phyloP scores from a whole-genome alignment of 1,140 invertebrate species.

The Heliconius melpomene region DNA sequence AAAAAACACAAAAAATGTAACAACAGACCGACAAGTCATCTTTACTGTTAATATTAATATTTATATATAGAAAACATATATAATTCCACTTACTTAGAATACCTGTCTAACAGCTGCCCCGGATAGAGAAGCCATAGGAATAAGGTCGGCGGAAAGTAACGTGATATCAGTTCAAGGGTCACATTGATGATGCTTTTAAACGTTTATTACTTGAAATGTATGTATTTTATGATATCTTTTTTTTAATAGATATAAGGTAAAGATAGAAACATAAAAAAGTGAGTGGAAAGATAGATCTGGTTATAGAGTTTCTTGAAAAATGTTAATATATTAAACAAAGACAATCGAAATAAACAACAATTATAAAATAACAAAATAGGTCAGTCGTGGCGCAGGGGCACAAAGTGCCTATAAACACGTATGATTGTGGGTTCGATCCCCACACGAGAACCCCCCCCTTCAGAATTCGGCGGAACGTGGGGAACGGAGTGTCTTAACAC shows the following conservation, averaged over 20 bases:
- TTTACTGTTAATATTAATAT: not conserved
- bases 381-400: too few species aligned
- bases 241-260: not conserved
- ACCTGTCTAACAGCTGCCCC: not conserved
- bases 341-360: too few species aligned
- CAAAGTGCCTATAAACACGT: too few species aligned
- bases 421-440: too few species aligned
- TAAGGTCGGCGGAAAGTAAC: constrained; percentile 16
- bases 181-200: not conserved
- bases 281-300: too few species aligned
- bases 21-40: not conserved
- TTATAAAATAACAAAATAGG: too few species aligned
- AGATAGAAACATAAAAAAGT: too few species aligned
- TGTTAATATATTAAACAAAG: too few species aligned
- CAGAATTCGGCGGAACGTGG: too few species aligned
- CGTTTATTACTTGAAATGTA: not conserved
- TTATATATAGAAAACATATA: not conserved
- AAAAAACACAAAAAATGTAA: not conserved
- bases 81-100: constrained; percentile 6
- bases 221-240: not conserved
- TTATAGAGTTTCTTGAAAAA: too few species aligned
- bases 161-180: constrained; percentile 15
- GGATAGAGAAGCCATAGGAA: constrained; percentile 11
- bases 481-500: too few species aligned
- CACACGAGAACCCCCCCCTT: too few species aligned